Evolutionary conservation across 2,113 vertebrate genomes (phyloP).

Genomic region (Hippocampus zosterae): DNA sequence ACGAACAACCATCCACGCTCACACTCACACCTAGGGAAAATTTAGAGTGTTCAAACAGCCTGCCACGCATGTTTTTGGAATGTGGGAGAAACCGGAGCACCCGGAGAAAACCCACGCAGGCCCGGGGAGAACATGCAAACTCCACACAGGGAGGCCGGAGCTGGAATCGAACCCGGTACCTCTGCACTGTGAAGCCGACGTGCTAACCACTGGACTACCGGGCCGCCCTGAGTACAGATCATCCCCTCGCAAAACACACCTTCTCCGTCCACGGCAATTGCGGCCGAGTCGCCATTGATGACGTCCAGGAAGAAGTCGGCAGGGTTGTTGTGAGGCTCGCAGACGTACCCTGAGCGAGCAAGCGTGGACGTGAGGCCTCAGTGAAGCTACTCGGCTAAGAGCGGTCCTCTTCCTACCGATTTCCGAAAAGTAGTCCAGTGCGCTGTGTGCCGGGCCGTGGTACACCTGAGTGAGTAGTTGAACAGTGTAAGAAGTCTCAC

Average conservation of each 20-base stretch:
- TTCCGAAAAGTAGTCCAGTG: conserved; percentile 79
- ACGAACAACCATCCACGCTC: no score
- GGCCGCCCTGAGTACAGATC: neutral
- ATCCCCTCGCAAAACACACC: neutral
- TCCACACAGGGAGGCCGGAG: no score
- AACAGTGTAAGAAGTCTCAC: neutral
- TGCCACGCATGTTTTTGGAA: no score
- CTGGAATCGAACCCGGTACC: no score
- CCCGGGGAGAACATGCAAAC: no score
- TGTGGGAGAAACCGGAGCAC: no score
- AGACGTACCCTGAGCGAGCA: conserved; percentile 78
- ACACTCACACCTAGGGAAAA: no score
- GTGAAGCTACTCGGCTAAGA: neutral
- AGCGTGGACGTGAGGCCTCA: no score
- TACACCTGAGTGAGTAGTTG: conserved; percentile 68
- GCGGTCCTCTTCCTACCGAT: conserved; percentile 66
- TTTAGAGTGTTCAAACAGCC: no score
- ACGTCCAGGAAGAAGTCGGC: conserved; percentile 94
- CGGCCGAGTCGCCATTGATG: conserved; percentile 86
- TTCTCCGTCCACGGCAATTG: conserved; percentile 27
- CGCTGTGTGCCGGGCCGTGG: conserved; percentile 76
- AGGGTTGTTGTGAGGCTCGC: conserved; percentile 91
- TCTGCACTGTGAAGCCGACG: no score
- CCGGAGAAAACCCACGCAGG: no score
- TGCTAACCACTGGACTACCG: no score